Percentiles rank a stretch among this genome's conserved stretches.
These are phyloP conservation scores for Drosophila anomalipes DNA, from an alignment of 2,888 invertebrate genomes.

Conservation along the genomic window DNA sequence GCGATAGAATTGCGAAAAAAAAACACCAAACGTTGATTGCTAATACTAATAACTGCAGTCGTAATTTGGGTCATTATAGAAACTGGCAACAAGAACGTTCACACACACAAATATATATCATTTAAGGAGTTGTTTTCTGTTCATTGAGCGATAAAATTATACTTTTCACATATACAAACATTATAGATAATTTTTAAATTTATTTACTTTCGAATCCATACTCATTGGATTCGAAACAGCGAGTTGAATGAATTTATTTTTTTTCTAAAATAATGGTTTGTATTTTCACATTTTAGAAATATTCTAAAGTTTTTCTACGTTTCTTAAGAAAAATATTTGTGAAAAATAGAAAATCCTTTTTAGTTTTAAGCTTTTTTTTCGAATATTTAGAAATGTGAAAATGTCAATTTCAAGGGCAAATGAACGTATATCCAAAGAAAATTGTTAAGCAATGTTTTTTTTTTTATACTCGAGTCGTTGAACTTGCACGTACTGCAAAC, in stretches of 20 bases:
- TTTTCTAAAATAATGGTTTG: not conserved
- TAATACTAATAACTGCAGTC: conserved; percentile 11
- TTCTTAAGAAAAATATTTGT: not conserved
- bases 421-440: not conserved
- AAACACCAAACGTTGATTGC: conserved; percentile 17
- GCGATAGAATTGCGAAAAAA: conserved; percentile 17
- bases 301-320: too few relatives aligned
- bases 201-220: too few relatives aligned
- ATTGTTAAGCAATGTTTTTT: not conserved
- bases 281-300: not conserved
- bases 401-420: not conserved
- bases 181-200: not conserved
- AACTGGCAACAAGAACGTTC: not conserved
- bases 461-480: not conserved
- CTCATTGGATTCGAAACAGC: not conserved
- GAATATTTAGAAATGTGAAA: not conserved
- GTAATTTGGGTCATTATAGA: not conserved
- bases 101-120: not conserved
- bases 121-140: too few relatives aligned
- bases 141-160: not conserved
- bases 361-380: not conserved
- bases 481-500: not conserved
- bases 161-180: not conserved
- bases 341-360: not conserved
- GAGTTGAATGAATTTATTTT: not conserved